Evolutionary conservation across 2,113 vertebrate species (phyloP).

Genomic region (Halichoerus grypus): DNA sequence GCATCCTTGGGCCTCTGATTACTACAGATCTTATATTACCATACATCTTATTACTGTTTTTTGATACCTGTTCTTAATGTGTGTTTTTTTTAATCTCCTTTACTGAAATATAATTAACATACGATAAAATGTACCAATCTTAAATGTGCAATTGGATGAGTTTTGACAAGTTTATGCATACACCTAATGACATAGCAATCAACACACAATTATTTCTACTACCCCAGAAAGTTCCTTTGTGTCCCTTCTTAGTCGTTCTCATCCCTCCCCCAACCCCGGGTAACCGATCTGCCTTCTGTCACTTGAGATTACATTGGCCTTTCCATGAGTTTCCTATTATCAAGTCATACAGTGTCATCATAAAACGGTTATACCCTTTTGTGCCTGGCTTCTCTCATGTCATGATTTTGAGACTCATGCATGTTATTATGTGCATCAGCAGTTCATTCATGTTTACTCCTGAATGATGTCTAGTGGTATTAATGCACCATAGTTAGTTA

Average conservation of each 20-base stretch:
- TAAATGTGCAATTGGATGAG: neutral
- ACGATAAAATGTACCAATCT: neutral
- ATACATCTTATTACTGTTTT: slow-evolving; percentile 31
- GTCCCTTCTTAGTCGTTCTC: neutral
- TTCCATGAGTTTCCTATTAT: neutral
- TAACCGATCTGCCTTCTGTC: neutral
- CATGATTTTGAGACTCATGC: neutral
- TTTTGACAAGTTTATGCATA: neutral
- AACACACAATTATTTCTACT: neutral
- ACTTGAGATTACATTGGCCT: neutral
- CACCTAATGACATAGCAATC: neutral
- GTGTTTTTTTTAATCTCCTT: neutral
- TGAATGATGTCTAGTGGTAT: neutral
- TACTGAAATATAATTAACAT: slow-evolving; percentile 1
- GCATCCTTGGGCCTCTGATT: slow-evolving; percentile 77
- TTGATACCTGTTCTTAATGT: neutral
- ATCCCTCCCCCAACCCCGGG: neutral
- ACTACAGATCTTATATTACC: slow-evolving; percentile 56
- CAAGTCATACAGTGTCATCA: neutral
- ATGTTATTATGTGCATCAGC: neutral
- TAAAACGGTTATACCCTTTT: neutral
- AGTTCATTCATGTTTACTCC: neutral
- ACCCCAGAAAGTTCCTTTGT: neutral
- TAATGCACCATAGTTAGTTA: neutral
- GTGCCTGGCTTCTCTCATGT: neutral